A percentile compares a stretch with the other conserved stretches of the same genome.
phyloP scores from a whole-genome alignment of 2,888 invertebrate species.

The Phania funesta region DNA sequence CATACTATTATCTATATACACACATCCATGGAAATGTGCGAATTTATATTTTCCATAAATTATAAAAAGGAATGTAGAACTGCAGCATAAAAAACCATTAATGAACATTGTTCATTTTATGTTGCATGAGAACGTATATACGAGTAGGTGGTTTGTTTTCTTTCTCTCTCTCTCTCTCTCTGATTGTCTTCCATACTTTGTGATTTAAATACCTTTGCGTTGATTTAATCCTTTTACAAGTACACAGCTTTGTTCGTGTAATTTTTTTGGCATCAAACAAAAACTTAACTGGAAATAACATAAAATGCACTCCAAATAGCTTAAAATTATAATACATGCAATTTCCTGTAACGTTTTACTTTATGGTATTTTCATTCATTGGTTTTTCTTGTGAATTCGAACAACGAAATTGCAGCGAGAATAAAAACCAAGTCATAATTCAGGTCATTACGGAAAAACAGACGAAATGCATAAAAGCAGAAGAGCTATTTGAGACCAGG shows the following conservation, averaged over 20 bases:
- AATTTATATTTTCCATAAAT: background rate
- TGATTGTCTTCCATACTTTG: background rate
- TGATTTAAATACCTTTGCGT: constrained; percentile 38
- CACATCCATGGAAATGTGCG: background rate
- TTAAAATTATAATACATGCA: constrained; percentile 66
- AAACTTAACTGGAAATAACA: constrained; percentile 6
- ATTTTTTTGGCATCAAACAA: constrained; percentile 4
- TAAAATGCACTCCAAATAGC: constrained; percentile 10
- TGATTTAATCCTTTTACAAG: background rate
- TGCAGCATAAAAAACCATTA: constrained; percentile 4
- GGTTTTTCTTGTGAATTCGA: constrained; percentile 7
- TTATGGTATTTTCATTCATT: constrained; percentile 43
- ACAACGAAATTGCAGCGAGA: no score
- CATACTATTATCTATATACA: background rate
- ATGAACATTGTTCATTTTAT: constrained; percentile 35
- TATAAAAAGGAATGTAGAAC: background rate
- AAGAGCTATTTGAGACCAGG: no score
- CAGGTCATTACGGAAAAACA: constrained; percentile 61
- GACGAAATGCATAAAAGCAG: no score
- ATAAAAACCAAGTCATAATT: constrained; percentile 36
- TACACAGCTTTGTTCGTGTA: background rate
- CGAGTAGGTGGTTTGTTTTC: background rate
- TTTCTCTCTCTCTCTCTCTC: background rate
- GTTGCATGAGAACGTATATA: background rate
- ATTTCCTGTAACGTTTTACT: constrained; percentile 53